phyloP scores from a whole-genome alignment of 2,113 vertebrate species.

The Varanus komodoensis region DNA sequence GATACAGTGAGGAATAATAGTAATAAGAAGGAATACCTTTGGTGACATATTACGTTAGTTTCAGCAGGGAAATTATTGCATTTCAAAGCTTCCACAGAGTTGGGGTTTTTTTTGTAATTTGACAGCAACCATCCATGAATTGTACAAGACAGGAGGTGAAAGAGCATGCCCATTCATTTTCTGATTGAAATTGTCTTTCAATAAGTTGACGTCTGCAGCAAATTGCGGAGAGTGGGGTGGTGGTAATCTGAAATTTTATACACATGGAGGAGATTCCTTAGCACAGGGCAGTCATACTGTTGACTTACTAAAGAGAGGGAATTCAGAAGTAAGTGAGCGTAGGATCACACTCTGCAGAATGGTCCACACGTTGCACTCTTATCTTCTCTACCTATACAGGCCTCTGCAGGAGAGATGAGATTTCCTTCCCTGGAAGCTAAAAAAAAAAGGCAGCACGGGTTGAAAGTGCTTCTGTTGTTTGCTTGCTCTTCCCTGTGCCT shows the following conservation, averaged over 20 bases:
- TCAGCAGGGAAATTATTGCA: conserved; percentile 48
- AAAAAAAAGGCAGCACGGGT: background rate
- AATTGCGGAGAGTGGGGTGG: background rate
- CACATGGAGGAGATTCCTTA: background rate
- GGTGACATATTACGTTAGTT: conserved; percentile 72
- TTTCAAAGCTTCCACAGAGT: conserved; percentile 60
- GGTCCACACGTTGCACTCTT: background rate
- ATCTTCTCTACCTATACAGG: background rate
- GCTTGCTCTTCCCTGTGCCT: background rate
- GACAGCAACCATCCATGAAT: conserved; percentile 61
- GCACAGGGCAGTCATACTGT: background rate
- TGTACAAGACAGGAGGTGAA: conserved; percentile 69
- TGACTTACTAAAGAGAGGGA: background rate
- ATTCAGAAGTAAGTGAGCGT: background rate
- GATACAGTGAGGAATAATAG: conserved; percentile 74
- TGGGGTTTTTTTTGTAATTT: conserved; percentile 57
- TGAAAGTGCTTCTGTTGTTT: background rate
- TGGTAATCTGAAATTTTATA: background rate
- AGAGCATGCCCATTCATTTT: conserved; percentile 68
- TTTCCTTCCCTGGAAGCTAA: background rate
- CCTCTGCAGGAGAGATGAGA: background rate
- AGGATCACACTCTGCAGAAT: background rate
- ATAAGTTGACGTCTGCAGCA: conserved; percentile 5
- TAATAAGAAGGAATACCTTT: conserved; percentile 73
- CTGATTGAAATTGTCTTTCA: conserved; percentile 69